phyloP scores from a whole-genome alignment of 2,113 vertebrate genomes.

The Pavo muticus region DNA sequence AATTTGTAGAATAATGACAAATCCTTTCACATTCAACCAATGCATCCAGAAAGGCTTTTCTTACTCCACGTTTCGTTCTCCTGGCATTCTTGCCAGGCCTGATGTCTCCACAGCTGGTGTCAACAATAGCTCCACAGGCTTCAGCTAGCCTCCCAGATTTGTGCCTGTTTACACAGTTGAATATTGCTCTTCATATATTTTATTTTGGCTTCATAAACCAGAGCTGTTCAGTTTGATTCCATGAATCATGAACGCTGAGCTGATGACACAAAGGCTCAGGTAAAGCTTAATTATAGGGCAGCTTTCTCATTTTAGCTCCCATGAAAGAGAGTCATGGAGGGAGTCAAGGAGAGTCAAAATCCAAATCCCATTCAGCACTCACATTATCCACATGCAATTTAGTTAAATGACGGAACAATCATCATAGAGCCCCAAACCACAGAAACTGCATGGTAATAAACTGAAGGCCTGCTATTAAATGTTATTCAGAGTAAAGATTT shows the following conservation, averaged over 20 bases:
- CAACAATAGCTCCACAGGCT: background rate
- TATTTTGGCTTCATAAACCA: background rate
- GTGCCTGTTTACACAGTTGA: background rate
- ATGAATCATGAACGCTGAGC: background rate
- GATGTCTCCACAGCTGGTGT: background rate
- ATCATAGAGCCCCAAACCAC: background rate
- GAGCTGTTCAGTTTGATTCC: background rate
- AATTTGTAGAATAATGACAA: background rate
- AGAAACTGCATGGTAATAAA: background rate
- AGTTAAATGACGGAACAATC: constrained; percentile 32
- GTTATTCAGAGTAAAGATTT: constrained; percentile 2
- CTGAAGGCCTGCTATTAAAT: background rate
- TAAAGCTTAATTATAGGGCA: background rate
- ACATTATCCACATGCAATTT: constrained; percentile 23
- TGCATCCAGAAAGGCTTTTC: background rate
- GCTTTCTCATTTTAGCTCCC: background rate
- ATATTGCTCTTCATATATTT: background rate
- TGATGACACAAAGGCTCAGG: background rate
- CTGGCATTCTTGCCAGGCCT: background rate
- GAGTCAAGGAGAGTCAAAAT: background rate
- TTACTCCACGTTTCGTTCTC: background rate
- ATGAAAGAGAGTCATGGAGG: background rate
- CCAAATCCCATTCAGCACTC: background rate
- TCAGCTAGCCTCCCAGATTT: background rate
- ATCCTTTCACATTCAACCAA: background rate